A percentile compares a stretch with the other conserved stretches of the same genome.
Evolutionary conservation across 2,113 vertebrate species (phyloP).

Genomic region (Leptobrachium leishanense): DNA sequence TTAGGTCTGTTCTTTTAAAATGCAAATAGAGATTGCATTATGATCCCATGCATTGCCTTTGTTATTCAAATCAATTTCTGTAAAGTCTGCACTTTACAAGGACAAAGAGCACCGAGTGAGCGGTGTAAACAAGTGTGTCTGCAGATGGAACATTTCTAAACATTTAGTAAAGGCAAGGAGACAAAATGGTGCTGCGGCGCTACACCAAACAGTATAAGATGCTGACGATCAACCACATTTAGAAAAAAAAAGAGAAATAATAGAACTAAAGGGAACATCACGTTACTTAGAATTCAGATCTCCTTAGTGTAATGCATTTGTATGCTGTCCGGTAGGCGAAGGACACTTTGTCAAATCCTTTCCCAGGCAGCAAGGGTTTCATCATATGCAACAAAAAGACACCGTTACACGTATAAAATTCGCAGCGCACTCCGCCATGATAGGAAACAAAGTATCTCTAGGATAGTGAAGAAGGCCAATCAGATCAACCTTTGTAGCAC

Average conservation of each 20-base stretch:
- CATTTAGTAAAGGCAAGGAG: conserved; percentile 20
- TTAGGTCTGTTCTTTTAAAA: conserved; percentile 26
- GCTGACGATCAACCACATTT: conserved; percentile 31
- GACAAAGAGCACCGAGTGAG: conserved; percentile 18
- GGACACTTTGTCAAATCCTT: conserved; percentile 33
- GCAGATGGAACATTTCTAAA: conserved; percentile 12
- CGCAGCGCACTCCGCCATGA: conserved; percentile 23
- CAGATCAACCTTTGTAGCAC: conserved; percentile 9
- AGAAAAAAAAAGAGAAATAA: background rate
- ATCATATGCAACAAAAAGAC: conserved; percentile 37
- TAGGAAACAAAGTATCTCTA: background rate
- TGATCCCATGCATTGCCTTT: conserved; percentile 18
- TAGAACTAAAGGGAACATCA: background rate
- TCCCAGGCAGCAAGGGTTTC: conserved; percentile 7
- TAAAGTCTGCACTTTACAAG: conserved; percentile 36
- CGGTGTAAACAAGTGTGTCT: background rate
- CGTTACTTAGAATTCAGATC: conserved; percentile 37
- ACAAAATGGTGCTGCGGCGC: conserved; percentile 6
- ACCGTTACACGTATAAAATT: conserved; percentile 22
- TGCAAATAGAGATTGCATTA: conserved; percentile 40
- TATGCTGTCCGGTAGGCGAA: conserved; percentile 34
- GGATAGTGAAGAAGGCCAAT: conserved; percentile 17
- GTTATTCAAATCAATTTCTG: conserved; percentile 41
- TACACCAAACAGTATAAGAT: conserved; percentile 34
- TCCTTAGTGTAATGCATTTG: conserved; percentile 21